phyloP scores from a whole-genome alignment of 2,888 invertebrate genomes.

The Smittia aterrima region DNA sequence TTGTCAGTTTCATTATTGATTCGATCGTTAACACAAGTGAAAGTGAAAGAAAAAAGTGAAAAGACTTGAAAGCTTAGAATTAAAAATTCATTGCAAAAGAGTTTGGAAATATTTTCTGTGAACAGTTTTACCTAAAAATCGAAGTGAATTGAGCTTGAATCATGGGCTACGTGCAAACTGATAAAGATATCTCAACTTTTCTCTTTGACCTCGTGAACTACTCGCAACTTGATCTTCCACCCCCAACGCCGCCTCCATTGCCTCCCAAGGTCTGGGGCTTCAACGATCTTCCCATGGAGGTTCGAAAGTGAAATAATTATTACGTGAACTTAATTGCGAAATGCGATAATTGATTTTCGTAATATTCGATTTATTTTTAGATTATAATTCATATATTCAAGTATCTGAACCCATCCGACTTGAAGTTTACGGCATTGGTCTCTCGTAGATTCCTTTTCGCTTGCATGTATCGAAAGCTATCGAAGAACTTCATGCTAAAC shows the following conservation, averaged over 20 bases:
- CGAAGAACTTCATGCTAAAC: constrained; percentile 9
- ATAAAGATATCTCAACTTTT: not conserved
- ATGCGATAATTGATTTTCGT: not conserved
- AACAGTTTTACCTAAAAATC: not conserved
- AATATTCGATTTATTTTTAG: constrained; percentile 30
- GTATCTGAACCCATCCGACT: constrained; percentile 25
- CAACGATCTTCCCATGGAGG: constrained; percentile 17
- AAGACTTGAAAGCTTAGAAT: not conserved
- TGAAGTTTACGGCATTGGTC: constrained; percentile 10
- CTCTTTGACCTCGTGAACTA: constrained; percentile 22
- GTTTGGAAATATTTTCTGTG: not conserved
- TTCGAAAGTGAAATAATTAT: not conserved
- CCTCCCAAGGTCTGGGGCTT: constrained; percentile 1
- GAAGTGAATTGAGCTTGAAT: not conserved
- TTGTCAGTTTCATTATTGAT: not conserved
- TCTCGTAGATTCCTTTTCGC: constrained; percentile 20
- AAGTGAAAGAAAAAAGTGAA: constrained; percentile 1
- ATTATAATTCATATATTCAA: constrained; percentile 40
- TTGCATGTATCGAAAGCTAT: constrained; percentile 28
- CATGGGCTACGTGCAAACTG: constrained; percentile 14
- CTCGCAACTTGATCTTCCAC: not conserved
- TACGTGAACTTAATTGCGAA: not conserved
- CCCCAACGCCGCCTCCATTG: constrained; percentile 2
- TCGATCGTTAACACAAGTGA: not conserved
- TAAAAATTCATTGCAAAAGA: not conserved